Conservation (phyloP, 1,140 invertebrate genomes). For the Diachasma alloeum region DNA sequence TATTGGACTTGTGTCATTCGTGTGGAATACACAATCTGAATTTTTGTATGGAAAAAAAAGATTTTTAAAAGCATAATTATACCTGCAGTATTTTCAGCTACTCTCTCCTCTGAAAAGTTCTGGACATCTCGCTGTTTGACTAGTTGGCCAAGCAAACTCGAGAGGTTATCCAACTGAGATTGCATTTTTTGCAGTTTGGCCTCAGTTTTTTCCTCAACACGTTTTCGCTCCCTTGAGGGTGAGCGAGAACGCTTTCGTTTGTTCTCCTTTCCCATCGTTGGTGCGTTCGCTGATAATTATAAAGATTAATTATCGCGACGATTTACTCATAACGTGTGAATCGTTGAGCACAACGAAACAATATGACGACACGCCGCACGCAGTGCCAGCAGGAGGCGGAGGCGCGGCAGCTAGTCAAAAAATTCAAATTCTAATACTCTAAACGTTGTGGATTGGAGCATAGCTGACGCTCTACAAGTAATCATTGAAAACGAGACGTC, state of each 20-base stretch:
- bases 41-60: background rate
- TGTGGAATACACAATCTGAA: background rate
- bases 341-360: background rate
- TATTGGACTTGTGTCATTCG: background rate
- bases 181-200: too few species aligned
- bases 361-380: slow-evolving; percentile 5
- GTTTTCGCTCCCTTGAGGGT: too few species aligned
- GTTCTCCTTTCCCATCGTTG: background rate
- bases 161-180: too few species aligned
- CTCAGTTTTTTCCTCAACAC: too few species aligned
- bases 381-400: background rate
- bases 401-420: background rate
- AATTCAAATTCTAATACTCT: slow-evolving; percentile 5
- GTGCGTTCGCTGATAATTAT: background rate
- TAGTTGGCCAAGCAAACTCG: too few species aligned
- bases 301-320: background rate
- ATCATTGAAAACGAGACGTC: slow-evolving; percentile 9
- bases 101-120: too few species aligned
- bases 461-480: slow-evolving; percentile 8
- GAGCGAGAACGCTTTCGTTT: background rate
- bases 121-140: too few species aligned
- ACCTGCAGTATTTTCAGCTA: background rate
- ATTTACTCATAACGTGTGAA: background rate
- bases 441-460: slow-evolving; percentile 3
- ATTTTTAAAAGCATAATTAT: background rate